Percentiles rank a stretch among this genome's conserved stretches.
phyloP scores from a whole-genome alignment of 2,888 invertebrate species.

The Acleris sparsana region DNA sequence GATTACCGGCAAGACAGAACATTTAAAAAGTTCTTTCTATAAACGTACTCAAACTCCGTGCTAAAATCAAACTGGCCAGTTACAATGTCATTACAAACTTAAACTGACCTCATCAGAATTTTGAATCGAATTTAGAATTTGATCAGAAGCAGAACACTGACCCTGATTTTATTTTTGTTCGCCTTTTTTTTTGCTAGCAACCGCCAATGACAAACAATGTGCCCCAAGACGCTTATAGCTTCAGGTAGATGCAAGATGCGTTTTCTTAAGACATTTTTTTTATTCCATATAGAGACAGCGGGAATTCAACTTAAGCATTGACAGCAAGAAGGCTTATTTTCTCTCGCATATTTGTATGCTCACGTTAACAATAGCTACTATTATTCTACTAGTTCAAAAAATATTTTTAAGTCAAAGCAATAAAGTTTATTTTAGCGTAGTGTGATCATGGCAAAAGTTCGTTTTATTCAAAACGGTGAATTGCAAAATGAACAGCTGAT shows the following conservation, averaged over 20 bases:
- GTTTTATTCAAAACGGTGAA: conserved; percentile 56
- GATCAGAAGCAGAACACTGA: conserved; percentile 13
- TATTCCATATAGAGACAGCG: not conserved
- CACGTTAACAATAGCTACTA: conserved; percentile 18
- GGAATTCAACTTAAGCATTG: not conserved
- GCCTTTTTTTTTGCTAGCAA: conserved; percentile 15
- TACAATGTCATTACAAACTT: not conserved
- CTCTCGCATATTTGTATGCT: conserved; percentile 37
- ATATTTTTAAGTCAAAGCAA: conserved; percentile 11
- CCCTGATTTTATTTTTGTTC: conserved; percentile 4
- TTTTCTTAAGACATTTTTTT: conserved; percentile 71
- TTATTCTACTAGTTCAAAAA: conserved; percentile 3
- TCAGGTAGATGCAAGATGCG: conserved; percentile 78
- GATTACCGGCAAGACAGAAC: too few relatives aligned
- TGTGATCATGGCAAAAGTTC: conserved; percentile 50
- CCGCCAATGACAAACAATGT: conserved; percentile 34
- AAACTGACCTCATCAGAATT: not conserved
- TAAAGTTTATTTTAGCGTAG: conserved; percentile 46
- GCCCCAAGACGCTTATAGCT: conserved; percentile 47
- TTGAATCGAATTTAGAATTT: conserved; percentile 5
- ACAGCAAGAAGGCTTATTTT: conserved; percentile 38
- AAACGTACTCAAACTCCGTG: not conserved
- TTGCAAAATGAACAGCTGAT: conserved; percentile 68
- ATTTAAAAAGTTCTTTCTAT: not conserved
- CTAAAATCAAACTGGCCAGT: not conserved